phyloP scores from a whole-genome alignment of 2,888 invertebrate species.

The Ornithoptera alexandrae region DNA sequence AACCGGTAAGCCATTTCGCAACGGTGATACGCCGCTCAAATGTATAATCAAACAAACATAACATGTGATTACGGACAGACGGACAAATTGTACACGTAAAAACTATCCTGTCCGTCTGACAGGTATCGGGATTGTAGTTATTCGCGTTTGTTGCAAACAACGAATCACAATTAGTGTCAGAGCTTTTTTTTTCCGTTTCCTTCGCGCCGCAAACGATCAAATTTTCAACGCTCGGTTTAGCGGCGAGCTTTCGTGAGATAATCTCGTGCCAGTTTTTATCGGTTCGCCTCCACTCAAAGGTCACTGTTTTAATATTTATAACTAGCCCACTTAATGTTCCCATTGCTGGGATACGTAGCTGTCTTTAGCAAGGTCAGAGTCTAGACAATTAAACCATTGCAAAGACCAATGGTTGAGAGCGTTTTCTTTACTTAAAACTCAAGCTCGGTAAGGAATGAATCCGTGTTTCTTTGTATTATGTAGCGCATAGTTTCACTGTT shows the following conservation, averaged over 20 bases:
- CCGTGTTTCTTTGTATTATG: too few relatives aligned
- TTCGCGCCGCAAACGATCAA: constrained; percentile 5
- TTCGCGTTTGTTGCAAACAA: constrained; percentile 19
- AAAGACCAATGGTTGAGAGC: too few relatives aligned
- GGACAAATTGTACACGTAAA: constrained; percentile 19
- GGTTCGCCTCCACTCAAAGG: background rate
- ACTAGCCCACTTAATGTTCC: background rate
- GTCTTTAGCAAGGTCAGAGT: background rate
- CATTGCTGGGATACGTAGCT: background rate
- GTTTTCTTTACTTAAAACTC: too few relatives aligned
- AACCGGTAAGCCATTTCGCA: background rate
- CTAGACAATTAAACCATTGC: background rate
- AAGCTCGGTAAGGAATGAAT: too few relatives aligned
- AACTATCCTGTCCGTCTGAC: constrained; percentile 23
- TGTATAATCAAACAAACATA: constrained; percentile 17
- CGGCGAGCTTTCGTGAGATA: background rate
- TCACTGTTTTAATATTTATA: background rate
- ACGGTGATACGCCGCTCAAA: constrained; percentile 5
- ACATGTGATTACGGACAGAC: constrained; percentile 24
- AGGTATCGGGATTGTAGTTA: constrained; percentile 25
- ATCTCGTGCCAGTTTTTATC: background rate
- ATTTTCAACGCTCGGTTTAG: background rate
- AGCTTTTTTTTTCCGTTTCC: background rate
- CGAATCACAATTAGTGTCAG: constrained; percentile 21
- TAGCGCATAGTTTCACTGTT: too few relatives aligned